A percentile compares a stretch with the other conserved stretches of the same genome.
phyloP scores from a whole-genome alignment of 1,140 invertebrate genomes.

The Drosophila sturtevanti region DNA sequence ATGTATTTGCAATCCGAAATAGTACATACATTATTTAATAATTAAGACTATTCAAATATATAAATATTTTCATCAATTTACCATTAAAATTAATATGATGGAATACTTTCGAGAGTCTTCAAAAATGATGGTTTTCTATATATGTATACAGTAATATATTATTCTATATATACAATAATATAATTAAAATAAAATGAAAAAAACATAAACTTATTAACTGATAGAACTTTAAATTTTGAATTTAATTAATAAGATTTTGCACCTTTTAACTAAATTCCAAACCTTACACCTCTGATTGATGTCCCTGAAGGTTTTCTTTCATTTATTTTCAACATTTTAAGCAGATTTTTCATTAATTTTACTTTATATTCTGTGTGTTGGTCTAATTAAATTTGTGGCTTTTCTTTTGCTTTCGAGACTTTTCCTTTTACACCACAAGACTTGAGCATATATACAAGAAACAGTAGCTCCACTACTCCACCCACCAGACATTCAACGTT shows the following conservation, averaged over 20 bases:
- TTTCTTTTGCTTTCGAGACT: not conserved
- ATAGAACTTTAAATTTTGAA: too few relatives aligned
- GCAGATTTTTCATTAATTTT: not conserved
- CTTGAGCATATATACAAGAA: not conserved
- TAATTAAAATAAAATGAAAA: too few relatives aligned
- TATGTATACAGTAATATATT: too few relatives aligned
- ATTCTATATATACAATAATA: too few relatives aligned
- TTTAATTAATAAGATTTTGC: not conserved
- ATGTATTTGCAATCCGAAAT: too few relatives aligned
- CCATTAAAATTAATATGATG: too few relatives aligned
- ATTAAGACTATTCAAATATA: too few relatives aligned
- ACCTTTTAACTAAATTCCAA: not conserved
- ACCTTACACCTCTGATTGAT: not conserved
- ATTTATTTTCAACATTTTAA: not conserved
- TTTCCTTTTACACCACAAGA: slow-evolving; percentile 6
- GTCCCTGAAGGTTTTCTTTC: not conserved
- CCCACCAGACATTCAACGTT: not conserved
- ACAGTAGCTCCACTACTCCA: not conserved
- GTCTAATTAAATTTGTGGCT: slow-evolving; percentile 3
- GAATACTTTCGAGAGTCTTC: too few relatives aligned
- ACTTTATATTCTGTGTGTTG: not conserved
- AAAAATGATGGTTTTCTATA: too few relatives aligned
- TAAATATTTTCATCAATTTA: too few relatives aligned
- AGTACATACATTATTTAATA: too few relatives aligned
- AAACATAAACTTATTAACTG: too few relatives aligned